Evolutionary conservation across 2,797 vertebrate species (phyloP).

Genomic region (Psittacula derbiana): DNA sequence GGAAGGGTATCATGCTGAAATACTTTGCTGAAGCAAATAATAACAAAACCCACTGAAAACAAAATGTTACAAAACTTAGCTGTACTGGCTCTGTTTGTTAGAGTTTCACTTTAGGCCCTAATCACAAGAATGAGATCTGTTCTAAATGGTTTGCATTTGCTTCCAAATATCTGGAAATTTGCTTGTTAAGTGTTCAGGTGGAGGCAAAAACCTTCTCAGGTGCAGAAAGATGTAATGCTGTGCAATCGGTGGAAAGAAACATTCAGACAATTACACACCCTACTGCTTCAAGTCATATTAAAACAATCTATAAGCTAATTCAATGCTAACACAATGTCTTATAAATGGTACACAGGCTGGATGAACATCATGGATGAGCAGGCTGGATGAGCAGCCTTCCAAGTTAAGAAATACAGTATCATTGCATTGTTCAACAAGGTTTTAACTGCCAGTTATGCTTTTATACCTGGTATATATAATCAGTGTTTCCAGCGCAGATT

Average conservation of each 20-base stretch:
- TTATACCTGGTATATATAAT: constrained; percentile 16
- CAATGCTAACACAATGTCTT: constrained; percentile 58
- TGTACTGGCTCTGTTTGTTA: constrained; percentile 27
- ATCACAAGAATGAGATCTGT: constrained; percentile 44
- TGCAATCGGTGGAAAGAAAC: constrained; percentile 64
- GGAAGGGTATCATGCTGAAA: background rate
- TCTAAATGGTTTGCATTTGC: constrained; percentile 68
- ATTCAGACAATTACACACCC: constrained; percentile 67
- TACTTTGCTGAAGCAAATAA: background rate
- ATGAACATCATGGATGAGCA: constrained; percentile 53
- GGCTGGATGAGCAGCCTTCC: constrained; percentile 30
- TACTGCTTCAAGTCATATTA: constrained; percentile 70
- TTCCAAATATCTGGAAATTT: constrained; percentile 64
- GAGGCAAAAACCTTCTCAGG: constrained; percentile 64
- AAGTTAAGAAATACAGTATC: constrained; percentile 25
- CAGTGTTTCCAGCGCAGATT: background rate
- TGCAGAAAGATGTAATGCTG: constrained; percentile 58
- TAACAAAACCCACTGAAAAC: background rate
- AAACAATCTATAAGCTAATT: constrained; percentile 71
- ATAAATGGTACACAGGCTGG: constrained; percentile 51
- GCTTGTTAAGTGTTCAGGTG: constrained; percentile 63
- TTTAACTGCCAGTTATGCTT: constrained; percentile 49
- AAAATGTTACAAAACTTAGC: background rate
- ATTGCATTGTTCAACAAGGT: constrained; percentile 40
- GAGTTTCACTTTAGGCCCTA: constrained; percentile 48